Evolutionary conservation across 2,888 invertebrate species (phyloP).

Genomic region (Stramonita haemastoma): DNA sequence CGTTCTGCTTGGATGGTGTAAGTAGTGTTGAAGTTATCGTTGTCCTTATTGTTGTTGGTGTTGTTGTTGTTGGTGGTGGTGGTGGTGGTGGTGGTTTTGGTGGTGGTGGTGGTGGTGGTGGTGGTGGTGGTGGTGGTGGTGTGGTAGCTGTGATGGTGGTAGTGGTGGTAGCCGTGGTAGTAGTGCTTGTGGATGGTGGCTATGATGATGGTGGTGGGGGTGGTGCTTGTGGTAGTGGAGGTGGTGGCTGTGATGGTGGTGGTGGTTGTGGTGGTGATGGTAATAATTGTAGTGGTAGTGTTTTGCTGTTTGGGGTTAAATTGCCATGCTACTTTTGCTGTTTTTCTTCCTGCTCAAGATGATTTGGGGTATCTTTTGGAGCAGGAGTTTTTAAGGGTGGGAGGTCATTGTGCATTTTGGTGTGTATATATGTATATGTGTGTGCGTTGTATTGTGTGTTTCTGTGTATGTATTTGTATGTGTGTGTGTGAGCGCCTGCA

Average conservation of each 20-base stretch:
- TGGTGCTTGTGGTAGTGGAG: too few species aligned
- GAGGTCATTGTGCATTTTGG: background rate
- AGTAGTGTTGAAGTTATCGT: conserved; percentile 57
- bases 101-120: background rate
- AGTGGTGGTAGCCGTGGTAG: background rate
- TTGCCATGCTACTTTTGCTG: too few species aligned
- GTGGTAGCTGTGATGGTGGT: background rate
- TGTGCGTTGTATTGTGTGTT: background rate
- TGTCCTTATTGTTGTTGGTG: background rate
- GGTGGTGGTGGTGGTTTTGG: background rate
- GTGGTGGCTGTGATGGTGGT: background rate
- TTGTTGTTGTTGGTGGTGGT: background rate
- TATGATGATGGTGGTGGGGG: background rate
- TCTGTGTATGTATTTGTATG: background rate
- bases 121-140: background rate
- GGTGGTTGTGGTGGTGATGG: background rate
- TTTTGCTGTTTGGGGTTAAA: too few species aligned
- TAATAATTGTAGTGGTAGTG: too few species aligned
- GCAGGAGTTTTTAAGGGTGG: background rate
- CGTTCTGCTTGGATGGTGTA: conserved; percentile 84
- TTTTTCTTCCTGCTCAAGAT: too few species aligned
- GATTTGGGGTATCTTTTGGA: too few species aligned
- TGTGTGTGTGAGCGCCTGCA: background rate
- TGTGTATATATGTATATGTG: background rate
- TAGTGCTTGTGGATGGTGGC: background rate